Evolutionary conservation across 1,140 invertebrate genomes (phyloP).

Genomic region (Maniola jurtina): DNA sequence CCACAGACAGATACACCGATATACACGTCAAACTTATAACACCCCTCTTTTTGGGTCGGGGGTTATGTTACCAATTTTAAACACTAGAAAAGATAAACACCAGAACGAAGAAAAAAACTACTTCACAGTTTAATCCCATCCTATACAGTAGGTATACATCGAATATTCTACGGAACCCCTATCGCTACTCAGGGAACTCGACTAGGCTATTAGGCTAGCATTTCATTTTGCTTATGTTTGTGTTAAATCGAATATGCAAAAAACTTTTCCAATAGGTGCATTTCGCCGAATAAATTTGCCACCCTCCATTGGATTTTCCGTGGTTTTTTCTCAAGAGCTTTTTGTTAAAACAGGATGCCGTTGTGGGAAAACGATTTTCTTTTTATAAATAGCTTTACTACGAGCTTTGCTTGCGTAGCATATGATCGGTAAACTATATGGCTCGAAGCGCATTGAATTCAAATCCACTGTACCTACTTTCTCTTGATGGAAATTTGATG

Average conservation of each 20-base stretch:
- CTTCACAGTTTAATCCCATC: no score
- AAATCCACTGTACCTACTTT: conserved; percentile 41
- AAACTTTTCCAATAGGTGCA: background rate
- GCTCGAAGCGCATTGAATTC: conserved; percentile 57
- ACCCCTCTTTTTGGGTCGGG: no score
- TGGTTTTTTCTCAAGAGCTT: background rate
- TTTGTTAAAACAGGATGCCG: background rate
- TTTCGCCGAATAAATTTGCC: background rate
- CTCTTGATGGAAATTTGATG: conserved; percentile 63
- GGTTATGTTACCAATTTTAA: no score
- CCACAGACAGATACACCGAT: no score
- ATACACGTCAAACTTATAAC: no score
- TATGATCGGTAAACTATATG: conserved; percentile 17
- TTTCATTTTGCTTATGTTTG: no score
- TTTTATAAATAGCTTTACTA: conserved; percentile 15
- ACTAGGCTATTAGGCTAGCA: no score
- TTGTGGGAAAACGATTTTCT: conserved; percentile 6
- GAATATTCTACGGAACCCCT: no score
- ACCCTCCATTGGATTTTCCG: background rate
- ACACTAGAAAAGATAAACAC: no score
- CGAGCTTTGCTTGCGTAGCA: conserved; percentile 15
- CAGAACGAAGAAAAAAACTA: no score
- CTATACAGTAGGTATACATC: no score
- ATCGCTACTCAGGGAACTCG: no score
- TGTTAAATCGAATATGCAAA: background rate